These are phyloP conservation scores for Idaea aversata DNA, from an alignment of 2,888 invertebrate species.

Conservation along the genomic window DNA sequence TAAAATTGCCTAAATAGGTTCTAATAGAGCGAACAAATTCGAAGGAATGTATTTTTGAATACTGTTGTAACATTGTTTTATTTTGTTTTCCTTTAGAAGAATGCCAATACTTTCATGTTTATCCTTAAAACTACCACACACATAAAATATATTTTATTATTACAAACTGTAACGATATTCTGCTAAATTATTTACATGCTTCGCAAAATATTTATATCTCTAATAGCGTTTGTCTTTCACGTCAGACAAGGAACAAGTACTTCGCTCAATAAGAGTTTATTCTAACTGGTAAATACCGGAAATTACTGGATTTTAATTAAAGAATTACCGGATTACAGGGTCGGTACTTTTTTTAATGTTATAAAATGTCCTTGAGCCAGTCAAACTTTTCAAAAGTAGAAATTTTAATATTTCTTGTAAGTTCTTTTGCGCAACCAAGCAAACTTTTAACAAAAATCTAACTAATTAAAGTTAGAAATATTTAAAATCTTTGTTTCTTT, in stretches of 20 bases:
- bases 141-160: slow-evolving; percentile 45
- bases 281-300: background rate
- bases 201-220: background rate
- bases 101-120: slow-evolving; percentile 45
- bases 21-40: slow-evolving; percentile 8
- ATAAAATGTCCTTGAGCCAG: background rate
- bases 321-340: too few relatives aligned
- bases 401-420: too few relatives aligned
- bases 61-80: slow-evolving; percentile 24
- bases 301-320: background rate
- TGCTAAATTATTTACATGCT: background rate
- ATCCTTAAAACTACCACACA: slow-evolving; percentile 50
- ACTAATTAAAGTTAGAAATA: too few relatives aligned
- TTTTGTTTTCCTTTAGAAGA: slow-evolving; percentile 45
- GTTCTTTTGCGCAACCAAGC: too few relatives aligned
- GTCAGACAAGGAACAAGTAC: too few relatives aligned
- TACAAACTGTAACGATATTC: slow-evolving; percentile 53
- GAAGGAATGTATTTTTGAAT: slow-evolving; percentile 18
- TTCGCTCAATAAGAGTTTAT: too few relatives aligned
- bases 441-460: too few relatives aligned
- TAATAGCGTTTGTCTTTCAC: background rate
- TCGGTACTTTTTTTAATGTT: background rate
- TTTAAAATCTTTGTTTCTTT: too few relatives aligned
- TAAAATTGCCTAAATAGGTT: background rate
- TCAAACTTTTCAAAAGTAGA: background rate